Conservation (phyloP, 2,888 invertebrate genomes). For the Drosophila planitibia region DNA sequence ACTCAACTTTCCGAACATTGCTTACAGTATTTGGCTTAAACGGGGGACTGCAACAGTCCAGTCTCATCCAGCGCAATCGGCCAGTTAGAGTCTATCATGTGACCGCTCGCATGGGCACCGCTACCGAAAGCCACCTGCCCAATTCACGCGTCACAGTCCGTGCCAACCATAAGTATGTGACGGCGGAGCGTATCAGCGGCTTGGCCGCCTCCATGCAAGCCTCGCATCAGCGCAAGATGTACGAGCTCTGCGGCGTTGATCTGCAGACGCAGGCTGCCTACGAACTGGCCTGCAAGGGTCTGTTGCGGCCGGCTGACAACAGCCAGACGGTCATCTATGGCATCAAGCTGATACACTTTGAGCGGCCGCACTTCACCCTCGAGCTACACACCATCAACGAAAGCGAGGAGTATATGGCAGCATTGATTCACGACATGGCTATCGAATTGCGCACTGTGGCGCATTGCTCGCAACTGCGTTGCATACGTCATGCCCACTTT, state of each 20-base stretch:
- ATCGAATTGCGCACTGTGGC: constrained; percentile 92
- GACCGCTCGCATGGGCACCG: constrained; percentile 91
- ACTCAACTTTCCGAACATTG: background rate
- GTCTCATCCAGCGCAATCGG: constrained; percentile 87
- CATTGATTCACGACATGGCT: constrained; percentile 94
- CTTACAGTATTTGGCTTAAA: constrained; percentile 90
- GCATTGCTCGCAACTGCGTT: constrained; percentile 91
- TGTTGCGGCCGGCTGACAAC: constrained; percentile 90
- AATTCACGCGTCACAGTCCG: constrained; percentile 90
- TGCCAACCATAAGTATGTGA: constrained; percentile 90
- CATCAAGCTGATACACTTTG: constrained; percentile 93
- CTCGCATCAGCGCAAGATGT: constrained; percentile 94
- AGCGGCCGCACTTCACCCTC: constrained; percentile 93
- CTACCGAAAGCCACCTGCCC: constrained; percentile 90
- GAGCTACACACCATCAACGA: constrained; percentile 96
- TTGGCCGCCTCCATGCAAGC: constrained; percentile 93
- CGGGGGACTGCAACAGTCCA: constrained; percentile 87
- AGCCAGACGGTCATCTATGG: constrained; percentile 93
- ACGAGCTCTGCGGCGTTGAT: constrained; percentile 91
- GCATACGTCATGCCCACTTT: constrained; percentile 94
- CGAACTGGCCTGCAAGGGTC: constrained; percentile 93
- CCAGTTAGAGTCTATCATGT: constrained; percentile 90
- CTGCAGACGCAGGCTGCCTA: constrained; percentile 95
- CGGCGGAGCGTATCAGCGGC: constrained; percentile 89
- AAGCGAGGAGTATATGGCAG: constrained; percentile 90